Conservation (phyloP, 2,113 vertebrate species). For the Oncorhynchus tshawytscha region DNA sequence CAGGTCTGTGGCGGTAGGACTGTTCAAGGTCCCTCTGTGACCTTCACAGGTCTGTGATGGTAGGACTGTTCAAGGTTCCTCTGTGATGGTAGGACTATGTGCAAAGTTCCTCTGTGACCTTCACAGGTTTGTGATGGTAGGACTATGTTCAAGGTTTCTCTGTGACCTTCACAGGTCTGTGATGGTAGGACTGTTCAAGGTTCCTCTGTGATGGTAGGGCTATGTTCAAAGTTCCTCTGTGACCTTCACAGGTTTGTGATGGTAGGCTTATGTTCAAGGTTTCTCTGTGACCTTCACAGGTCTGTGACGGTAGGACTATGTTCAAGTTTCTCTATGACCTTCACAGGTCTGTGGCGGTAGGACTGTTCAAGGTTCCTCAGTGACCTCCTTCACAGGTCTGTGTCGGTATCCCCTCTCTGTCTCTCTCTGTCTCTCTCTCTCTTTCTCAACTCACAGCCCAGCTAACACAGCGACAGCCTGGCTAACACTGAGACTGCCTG, state of each 20-base stretch:
- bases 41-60: background rate
- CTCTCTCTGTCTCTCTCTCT: background rate
- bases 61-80: no score
- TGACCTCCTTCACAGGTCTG: no score
- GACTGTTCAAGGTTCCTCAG: no score
- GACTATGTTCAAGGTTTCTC: background rate
- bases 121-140: no score
- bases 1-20: no score
- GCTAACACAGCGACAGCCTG: no score
- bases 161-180: background rate
- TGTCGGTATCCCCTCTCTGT: background rate
- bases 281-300: background rate
- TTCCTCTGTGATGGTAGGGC: background rate
- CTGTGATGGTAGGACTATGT: background rate
- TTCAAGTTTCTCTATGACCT: background rate
- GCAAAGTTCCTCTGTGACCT: no score
- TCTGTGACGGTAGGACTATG: background rate
- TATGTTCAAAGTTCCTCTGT: background rate
- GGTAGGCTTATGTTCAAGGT: background rate
- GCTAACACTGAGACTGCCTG: no score
- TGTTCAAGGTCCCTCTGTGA: no score
- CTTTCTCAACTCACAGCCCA: no score
- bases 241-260: background rate
- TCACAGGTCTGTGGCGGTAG: background rate
- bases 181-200: background rate